phyloP scores from a whole-genome alignment of 2,888 invertebrate species.

The Microctonus brassicae region DNA sequence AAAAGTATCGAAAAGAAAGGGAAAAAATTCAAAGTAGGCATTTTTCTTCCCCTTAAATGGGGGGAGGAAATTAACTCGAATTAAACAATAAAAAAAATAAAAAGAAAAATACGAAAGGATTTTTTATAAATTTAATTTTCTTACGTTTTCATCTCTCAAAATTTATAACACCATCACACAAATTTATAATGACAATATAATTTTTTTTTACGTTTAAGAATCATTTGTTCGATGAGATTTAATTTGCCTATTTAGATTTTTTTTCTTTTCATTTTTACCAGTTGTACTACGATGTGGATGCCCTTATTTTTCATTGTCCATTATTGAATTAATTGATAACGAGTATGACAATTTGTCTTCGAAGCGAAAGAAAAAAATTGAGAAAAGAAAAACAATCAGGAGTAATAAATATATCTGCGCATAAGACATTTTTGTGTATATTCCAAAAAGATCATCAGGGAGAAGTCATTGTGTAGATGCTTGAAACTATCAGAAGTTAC shows the following conservation, averaged over 20 bases:
- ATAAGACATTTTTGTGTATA: not conserved
- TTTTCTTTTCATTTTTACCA: not conserved
- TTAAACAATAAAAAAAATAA: not conserved
- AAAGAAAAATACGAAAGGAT: not conserved
- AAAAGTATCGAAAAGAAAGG: constrained; percentile 4
- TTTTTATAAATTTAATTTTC: not conserved
- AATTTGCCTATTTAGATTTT: not conserved
- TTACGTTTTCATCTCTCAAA: too few species aligned
- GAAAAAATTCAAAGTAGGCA: not conserved
- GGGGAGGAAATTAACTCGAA: not conserved
- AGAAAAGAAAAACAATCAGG: not conserved
- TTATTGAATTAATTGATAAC: not conserved
- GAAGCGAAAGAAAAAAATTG: not conserved
- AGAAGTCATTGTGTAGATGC: not conserved
- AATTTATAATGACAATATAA: not conserved
- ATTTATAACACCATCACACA: not conserved
- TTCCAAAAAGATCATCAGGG: not conserved
- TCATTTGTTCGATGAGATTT: not conserved
- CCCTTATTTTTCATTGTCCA: not conserved
- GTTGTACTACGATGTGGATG: not conserved
- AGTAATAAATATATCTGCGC: not conserved
- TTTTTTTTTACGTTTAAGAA: not conserved
- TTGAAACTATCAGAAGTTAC: constrained; percentile 45
- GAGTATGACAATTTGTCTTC: not conserved
- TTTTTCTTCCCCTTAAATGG: not conserved